Base-by-base conservation (phyloP, 2,113 vertebrate genomes). In the Orycteropus afer region DNA sequence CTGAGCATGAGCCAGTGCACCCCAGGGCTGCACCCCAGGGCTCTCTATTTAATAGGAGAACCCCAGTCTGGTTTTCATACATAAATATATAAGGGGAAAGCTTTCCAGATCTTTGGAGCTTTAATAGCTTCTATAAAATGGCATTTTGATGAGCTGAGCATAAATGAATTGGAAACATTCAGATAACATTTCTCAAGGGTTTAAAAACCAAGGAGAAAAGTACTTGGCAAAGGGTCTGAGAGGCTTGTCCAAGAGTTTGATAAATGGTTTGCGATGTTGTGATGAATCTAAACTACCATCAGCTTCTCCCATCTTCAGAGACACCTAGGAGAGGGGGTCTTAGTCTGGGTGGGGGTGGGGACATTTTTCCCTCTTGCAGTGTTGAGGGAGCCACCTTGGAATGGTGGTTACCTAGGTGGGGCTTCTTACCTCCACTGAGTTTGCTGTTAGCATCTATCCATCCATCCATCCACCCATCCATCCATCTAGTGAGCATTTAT, bases 91-190 rank as follows among this genome's bases (percentile, higher is more conserved):
- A n/a, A 92, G 79, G 71, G 82, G 91, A 90, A 97, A 40, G 17
- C 76, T 95, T 94, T 94, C 95, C 96, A 96, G 96, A 73, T 78
- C 86, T 86, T 88, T 47, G 83, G 88, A 94, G 86, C 92, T 93
- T 93, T 95, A 80, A 93, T 49, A 61, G 92, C 82, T 86, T 93
- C 96, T 93, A 89, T 92, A 97, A 96, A 97, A 96, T 86, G 90
- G 95, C 86, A 93, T 97, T 96, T 97, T 97, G 96, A 97, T 97
- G 97, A 97, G 69, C 88, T 97, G 95, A 96, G 95, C 93, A 92
- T 92, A 96, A 97, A 93, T 55, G 92, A 94, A 83, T 96, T 97
- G 96, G 94, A 97, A 97, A 92, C 92, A 95, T 93, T 93, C 93
- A 96, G 97, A 97, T 92, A 96, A 93, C 88, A 90, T 97, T 96